Percentiles rank a stretch among this genome's conserved stretches.
These are phyloP conservation scores for Drosophila lini DNA, from an alignment of 1,140 invertebrate species.

Conservation along the genomic window DNA sequence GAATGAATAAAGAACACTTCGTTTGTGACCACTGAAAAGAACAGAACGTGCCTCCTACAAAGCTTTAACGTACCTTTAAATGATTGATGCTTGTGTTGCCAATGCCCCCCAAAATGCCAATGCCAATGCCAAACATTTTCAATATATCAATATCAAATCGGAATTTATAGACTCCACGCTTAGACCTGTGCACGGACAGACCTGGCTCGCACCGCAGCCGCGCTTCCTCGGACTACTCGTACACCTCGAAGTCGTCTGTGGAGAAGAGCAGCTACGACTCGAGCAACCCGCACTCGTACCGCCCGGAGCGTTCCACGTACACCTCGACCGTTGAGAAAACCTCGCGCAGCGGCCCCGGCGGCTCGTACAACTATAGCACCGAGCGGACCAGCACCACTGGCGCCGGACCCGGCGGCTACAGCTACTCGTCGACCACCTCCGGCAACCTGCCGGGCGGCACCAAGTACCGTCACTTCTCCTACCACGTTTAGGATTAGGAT, in stretches of 20 bases:
- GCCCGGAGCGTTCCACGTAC: slow-evolving; percentile 88
- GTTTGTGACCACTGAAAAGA: too few species aligned
- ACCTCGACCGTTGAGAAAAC: slow-evolving; percentile 88
- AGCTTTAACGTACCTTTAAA: slow-evolving; percentile 39
- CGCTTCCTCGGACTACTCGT: slow-evolving; percentile 89
- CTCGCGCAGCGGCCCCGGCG: slow-evolving; percentile 87
- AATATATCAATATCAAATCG: slow-evolving; percentile 75
- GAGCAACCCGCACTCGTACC: slow-evolving; percentile 85
- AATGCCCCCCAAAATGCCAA: slow-evolving; percentile 25
- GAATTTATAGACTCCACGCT: slow-evolving; percentile 91
- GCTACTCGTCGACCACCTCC: slow-evolving; percentile 90
- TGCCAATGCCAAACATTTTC: slow-evolving; percentile 46
- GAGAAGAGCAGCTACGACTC: slow-evolving; percentile 85
- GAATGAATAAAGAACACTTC: too few species aligned
- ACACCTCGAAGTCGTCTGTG: slow-evolving; percentile 89
- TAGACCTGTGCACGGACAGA: slow-evolving; percentile 92
- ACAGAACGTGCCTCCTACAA: too few species aligned
- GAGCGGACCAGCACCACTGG: slow-evolving; percentile 88
- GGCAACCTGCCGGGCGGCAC: slow-evolving; percentile 92
- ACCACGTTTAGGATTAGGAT: slow-evolving; percentile 88
- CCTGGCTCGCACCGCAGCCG: slow-evolving; percentile 87
- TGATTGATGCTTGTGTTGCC: slow-evolving; percentile 65
- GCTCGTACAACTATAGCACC: slow-evolving; percentile 89
- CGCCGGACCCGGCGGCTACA: slow-evolving; percentile 92
- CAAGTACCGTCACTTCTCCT: slow-evolving; percentile 92